These are phyloP conservation scores for Phanerotoma sp. DNA, from an alignment of 2,888 invertebrate species.

Conservation along the genomic window DNA sequence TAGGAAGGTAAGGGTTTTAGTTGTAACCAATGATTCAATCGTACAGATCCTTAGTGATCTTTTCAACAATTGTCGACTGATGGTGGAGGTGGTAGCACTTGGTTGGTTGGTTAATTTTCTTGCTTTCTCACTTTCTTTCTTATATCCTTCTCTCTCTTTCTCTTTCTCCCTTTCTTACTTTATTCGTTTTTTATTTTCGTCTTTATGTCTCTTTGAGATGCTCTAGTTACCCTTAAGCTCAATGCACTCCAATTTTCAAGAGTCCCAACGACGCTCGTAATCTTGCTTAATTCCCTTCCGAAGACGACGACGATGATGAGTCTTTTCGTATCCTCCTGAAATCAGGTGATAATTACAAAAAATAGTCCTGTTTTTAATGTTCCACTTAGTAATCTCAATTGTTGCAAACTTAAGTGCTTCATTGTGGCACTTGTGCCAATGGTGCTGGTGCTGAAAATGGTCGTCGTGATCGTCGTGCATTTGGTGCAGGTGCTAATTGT, in stretches of 20 bases:
- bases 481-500: constrained; percentile 9
- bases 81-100: no score
- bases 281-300: not conserved
- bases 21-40: not conserved
- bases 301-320: no score
- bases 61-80: no score
- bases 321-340: constrained; percentile 35
- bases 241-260: not conserved
- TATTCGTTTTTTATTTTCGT: no score
- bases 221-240: not conserved
- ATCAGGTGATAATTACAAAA: constrained; percentile 41
- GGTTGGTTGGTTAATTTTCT: no score
- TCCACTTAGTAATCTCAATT: not conserved
- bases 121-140: no score
- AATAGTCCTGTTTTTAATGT: constrained; percentile 12
- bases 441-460: not conserved
- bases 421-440: not conserved
- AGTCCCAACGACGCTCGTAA: not conserved
- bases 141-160: no score
- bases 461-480: constrained; percentile 8
- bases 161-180: no score
- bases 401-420: constrained; percentile 1
- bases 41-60: not conserved
- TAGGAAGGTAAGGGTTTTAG: not conserved
- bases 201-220: no score